phyloP scores from a whole-genome alignment of 64 coral and sea anemone species.

The Montipora capricornis region DNA sequence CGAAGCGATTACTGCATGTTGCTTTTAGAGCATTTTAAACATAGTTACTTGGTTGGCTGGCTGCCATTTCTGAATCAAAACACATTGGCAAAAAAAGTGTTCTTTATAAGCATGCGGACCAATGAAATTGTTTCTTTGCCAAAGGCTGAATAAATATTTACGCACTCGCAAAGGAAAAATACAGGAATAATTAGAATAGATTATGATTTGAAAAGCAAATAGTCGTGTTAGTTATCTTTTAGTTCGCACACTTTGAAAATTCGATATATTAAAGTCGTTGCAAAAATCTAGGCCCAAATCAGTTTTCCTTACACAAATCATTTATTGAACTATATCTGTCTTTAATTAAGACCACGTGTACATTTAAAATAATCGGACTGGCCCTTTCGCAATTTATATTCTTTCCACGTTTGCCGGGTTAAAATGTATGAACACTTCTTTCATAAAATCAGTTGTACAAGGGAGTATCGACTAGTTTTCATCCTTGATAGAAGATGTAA shows the following conservation, averaged over 20 bases:
- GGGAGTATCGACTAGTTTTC: too few relatives aligned
- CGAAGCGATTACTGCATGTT: too few relatives aligned
- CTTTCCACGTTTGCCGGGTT: background rate
- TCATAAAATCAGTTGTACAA: background rate
- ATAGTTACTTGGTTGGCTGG: too few relatives aligned
- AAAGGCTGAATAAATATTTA: slow-evolving; percentile 52
- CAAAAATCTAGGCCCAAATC: too few relatives aligned
- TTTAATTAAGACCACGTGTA: background rate
- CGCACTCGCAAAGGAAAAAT: slow-evolving; percentile 20
- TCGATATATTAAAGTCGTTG: too few relatives aligned
- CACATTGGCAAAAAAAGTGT: background rate
- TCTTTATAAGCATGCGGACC: background rate
- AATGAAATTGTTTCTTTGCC: slow-evolving; percentile 10
- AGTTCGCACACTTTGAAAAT: slow-evolving; percentile 14
- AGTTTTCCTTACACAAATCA: too few relatives aligned
- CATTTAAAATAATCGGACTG: background rate
- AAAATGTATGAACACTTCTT: background rate
- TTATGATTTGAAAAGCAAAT: slow-evolving; percentile 39
- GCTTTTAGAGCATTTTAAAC: too few relatives aligned
- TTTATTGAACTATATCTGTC: background rate
- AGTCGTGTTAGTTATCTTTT: background rate
- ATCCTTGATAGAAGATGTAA: too few relatives aligned
- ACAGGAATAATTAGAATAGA: slow-evolving; percentile 42
- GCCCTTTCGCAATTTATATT: background rate
- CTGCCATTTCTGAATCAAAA: background rate